phyloP scores from a whole-genome alignment of 2,888 invertebrate species.

The Caenorhabditis sp. region DNA sequence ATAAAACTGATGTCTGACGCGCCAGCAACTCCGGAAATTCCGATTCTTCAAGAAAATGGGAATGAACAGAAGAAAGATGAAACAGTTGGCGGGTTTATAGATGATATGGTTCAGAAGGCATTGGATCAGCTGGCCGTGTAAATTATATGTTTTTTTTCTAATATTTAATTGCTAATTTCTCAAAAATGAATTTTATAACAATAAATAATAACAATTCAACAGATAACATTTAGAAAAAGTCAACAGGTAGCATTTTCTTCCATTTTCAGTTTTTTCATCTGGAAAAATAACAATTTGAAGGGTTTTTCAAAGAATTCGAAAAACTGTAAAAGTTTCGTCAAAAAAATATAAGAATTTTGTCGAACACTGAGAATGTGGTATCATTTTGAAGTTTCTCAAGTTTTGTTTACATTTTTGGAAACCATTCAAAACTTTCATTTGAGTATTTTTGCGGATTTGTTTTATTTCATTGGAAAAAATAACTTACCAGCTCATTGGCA shows the following conservation, averaged over 20 bases:
- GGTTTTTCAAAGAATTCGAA: too few relatives aligned
- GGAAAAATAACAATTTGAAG: too few relatives aligned
- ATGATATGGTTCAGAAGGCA: conserved; percentile 38
- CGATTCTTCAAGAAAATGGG: conserved; percentile 25
- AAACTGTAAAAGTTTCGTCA: too few relatives aligned
- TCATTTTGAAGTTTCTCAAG: too few relatives aligned
- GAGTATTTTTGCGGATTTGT: neutral
- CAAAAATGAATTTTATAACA: neutral
- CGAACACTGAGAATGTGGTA: too few relatives aligned
- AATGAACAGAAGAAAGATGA: neutral
- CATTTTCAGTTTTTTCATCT: conserved; percentile 1
- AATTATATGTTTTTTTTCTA: conserved; percentile 4
- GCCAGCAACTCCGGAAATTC: conserved; percentile 25
- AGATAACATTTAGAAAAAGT: conserved; percentile 6
- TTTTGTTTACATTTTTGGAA: neutral
- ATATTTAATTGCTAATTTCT: too few relatives aligned
- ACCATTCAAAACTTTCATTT: neutral
- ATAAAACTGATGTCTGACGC: conserved; percentile 50
- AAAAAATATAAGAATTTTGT: too few relatives aligned
- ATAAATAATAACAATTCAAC: conserved; percentile 5
- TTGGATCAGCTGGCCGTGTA: conserved; percentile 30
- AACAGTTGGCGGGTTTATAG: conserved; percentile 30
- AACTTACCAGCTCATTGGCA: conserved; percentile 32
- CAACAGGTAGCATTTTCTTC: neutral
- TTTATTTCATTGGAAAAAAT: neutral